Conservation (phyloP, 2,888 invertebrate genomes). For the Drosophila flavopinicola region DNA sequence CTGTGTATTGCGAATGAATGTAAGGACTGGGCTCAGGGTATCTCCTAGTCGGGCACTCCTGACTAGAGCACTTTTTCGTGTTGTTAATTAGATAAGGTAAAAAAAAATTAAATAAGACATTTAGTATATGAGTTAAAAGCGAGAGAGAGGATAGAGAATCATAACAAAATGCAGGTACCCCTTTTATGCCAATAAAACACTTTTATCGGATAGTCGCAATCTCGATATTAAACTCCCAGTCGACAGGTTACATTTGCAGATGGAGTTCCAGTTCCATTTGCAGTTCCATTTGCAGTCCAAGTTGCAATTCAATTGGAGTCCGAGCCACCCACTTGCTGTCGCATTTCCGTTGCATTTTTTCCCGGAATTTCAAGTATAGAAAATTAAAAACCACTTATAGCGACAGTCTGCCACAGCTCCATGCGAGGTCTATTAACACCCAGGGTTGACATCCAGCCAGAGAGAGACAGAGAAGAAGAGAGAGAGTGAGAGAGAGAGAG, state of each 20-base stretch:
- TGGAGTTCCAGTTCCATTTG: background rate
- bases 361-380: conserved; percentile 66
- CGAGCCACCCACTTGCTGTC: conserved; percentile 71
- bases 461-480: background rate
- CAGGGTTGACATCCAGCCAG: conserved; percentile 49
- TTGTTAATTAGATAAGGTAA: too few species aligned
- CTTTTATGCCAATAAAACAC: background rate
- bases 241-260: background rate
- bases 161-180: too few species aligned
- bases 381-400: conserved; percentile 72
- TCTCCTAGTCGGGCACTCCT: too few species aligned
- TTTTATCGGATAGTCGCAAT: background rate
- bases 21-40: too few species aligned
- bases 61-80: too few species aligned
- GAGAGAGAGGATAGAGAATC: background rate
- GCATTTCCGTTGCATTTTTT: conserved; percentile 70
- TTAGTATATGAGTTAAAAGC: too few species aligned
- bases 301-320: conserved; percentile 38
- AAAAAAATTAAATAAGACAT: too few species aligned
- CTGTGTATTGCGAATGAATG: too few species aligned
- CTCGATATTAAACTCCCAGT: background rate
- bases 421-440: conserved; percentile 51
- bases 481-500: background rate
- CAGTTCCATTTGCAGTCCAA: background rate
- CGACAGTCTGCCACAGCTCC: conserved; percentile 20